These are phyloP conservation scores for Pyrrhosoma nymphula DNA, from an alignment of 2,888 invertebrate species.

Conservation along the genomic window DNA sequence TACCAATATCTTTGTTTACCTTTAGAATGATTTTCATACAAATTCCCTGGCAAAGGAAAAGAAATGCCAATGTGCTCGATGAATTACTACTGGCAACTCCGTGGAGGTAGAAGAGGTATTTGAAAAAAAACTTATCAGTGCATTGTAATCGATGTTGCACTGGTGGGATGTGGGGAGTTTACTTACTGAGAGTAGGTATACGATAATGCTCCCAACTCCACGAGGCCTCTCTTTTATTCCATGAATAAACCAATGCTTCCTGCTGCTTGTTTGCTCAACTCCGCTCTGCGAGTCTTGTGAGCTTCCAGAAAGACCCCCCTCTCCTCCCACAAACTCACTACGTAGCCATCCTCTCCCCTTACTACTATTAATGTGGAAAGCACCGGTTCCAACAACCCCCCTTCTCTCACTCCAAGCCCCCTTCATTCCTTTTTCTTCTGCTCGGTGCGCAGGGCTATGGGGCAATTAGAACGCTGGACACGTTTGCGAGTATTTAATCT, in stretches of 20 bases:
- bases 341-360: too few relatives aligned
- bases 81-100: too few relatives aligned
- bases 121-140: not conserved
- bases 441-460: not conserved
- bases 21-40: too few relatives aligned
- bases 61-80: too few relatives aligned
- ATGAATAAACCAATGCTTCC: slow-evolving; percentile 1
- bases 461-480: slow-evolving; percentile 12
- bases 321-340: not conserved
- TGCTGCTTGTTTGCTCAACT: not conserved
- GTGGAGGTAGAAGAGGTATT: too few relatives aligned
- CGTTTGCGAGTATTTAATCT: slow-evolving; percentile 42
- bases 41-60: too few relatives aligned
- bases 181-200: not conserved
- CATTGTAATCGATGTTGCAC: not conserved
- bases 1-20: too few relatives aligned
- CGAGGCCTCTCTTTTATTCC: not conserved
- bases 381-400: not conserved
- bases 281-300: not conserved
- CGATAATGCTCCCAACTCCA: not conserved
- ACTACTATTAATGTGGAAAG: slow-evolving; percentile 1
- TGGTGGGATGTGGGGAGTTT: not conserved
- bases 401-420: not conserved
- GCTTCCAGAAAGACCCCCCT: not conserved
- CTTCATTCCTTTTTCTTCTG: not conserved